Conservation (phyloP, 2,113 vertebrate genomes). For the Pseudorasbora parva region DNA sequence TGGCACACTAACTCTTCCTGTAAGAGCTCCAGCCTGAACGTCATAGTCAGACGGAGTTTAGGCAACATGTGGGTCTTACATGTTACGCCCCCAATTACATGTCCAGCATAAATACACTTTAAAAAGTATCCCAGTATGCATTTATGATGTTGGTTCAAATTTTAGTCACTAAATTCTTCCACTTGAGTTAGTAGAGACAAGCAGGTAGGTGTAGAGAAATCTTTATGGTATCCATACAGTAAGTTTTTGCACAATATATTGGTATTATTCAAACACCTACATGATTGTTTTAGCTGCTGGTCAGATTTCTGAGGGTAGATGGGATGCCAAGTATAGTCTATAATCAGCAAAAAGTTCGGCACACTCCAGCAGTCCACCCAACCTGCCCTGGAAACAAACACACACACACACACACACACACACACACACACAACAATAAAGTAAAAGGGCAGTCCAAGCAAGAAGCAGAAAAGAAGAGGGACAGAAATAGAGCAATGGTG, state of each 20-base stretch:
- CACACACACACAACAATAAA: slow-evolving; percentile 16
- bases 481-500: neutral
- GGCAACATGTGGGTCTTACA: neutral
- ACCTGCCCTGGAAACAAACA: slow-evolving; percentile 78
- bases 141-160: no score
- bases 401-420: slow-evolving; percentile 3
- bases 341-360: slow-evolving; percentile 90
- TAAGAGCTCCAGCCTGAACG: slow-evolving; percentile 91
- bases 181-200: no score
- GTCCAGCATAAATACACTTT: no score
- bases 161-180: no score
- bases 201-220: no score
- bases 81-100: no score
- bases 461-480: neutral
- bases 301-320: slow-evolving; percentile 97
- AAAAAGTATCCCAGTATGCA: no score
- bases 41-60: slow-evolving; percentile 65
- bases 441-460: neutral
- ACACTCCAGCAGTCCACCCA: slow-evolving; percentile 99
- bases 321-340: slow-evolving; percentile 98
- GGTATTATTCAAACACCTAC: slow-evolving; percentile 75
- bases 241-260: neutral
- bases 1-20: slow-evolving; percentile 89
- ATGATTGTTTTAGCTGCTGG: slow-evolving; percentile 92
- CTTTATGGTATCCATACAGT: neutral